A percentile compares a stretch with the other conserved stretches of the same genome.
Conservation (phyloP, 2,797 vertebrate genomes). For the Parauchenoglanis punctatus region DNA sequence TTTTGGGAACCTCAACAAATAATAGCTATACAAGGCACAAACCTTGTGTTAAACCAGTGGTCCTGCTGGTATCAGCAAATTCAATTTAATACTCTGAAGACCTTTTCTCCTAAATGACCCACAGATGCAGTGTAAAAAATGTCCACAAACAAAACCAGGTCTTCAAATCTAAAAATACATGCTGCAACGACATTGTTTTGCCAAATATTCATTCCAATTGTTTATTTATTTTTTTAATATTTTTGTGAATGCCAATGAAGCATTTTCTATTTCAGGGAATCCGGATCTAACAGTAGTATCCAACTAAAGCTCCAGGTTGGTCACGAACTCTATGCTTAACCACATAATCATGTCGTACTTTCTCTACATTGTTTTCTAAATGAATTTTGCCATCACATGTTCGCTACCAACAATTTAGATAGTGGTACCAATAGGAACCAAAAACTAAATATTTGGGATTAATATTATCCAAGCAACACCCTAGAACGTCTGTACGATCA, state of each 20-base stretch:
- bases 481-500: not conserved
- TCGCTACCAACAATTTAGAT: not conserved
- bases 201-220: not conserved
- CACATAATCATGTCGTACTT: not conserved
- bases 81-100: not conserved
- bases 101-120: not conserved
- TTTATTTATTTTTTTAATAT: not conserved
- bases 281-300: not conserved
- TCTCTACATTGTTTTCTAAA: not conserved
- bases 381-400: not conserved
- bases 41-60: not conserved
- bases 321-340: not conserved
- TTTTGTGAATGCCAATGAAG: not conserved
- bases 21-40: not conserved
- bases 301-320: not conserved
- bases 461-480: not conserved
- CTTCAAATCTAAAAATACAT: slow-evolving; percentile 18
- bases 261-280: not conserved
- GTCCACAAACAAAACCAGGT: not conserved
- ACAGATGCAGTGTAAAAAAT: not conserved
- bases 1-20: not conserved
- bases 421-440: not conserved
- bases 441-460: not conserved
- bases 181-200: not conserved
- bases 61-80: not conserved